phyloP scores from a whole-genome alignment of 2,113 vertebrate species.

The Andinoacara biseriatus region DNA sequence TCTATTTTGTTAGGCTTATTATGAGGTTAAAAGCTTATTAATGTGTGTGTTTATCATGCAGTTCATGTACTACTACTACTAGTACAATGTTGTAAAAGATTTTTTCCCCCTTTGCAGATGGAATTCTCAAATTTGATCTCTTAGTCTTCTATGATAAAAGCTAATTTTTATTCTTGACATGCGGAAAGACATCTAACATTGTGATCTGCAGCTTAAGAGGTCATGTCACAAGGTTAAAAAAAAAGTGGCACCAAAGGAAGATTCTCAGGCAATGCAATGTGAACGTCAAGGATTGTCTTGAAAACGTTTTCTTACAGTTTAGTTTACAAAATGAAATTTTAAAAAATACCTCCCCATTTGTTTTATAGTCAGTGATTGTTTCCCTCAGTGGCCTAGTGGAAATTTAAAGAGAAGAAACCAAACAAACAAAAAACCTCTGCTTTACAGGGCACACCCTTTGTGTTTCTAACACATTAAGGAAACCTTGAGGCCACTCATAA shows the following conservation, averaged over 20 bases:
- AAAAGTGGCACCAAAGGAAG: background rate
- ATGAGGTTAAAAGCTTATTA: background rate
- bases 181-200: background rate
- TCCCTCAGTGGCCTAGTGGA: slow-evolving; percentile 37
- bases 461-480: slow-evolving; percentile 78
- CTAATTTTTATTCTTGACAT: background rate
- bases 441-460: slow-evolving; percentile 64
- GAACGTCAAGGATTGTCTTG: background rate
- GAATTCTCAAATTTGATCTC: slow-evolving; percentile 1
- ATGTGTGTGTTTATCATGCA: background rate
- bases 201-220: background rate
- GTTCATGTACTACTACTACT: background rate
- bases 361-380: slow-evolving; percentile 53
- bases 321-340: background rate
- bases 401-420: slow-evolving; percentile 40
- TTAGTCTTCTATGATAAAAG: background rate
- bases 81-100: background rate
- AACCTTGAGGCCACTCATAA: slow-evolving; percentile 73
- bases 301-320: background rate
- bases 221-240: background rate
- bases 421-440: slow-evolving; percentile 43
- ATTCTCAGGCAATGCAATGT: background rate
- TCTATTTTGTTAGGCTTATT: background rate
- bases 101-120: background rate
- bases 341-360: background rate